Percentiles rank a stretch among this genome's conserved stretches.
Conservation (phyloP, 2,113 vertebrate genomes). For the Gymnorhina tibicen region DNA sequence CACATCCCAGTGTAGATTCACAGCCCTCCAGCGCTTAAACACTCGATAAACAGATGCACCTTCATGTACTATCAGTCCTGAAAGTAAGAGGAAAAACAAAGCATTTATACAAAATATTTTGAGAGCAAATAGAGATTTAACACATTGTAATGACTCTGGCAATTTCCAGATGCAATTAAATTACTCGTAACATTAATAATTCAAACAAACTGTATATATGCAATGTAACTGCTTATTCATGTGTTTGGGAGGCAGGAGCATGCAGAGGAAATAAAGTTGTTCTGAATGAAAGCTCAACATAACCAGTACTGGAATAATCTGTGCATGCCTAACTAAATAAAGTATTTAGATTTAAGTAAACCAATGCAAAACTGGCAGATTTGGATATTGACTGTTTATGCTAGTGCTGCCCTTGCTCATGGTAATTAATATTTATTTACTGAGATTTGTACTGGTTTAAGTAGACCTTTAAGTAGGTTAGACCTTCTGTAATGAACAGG, state of each 20-base stretch:
- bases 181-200: not conserved
- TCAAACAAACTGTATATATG: not conserved
- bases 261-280: not conserved
- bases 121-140: not conserved
- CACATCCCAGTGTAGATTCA: slow-evolving; percentile 94
- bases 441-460: not conserved
- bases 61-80: slow-evolving; percentile 89
- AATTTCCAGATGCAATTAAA: not conserved
- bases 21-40: slow-evolving; percentile 91
- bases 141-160: not conserved
- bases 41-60: slow-evolving; percentile 94
- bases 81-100: not conserved
- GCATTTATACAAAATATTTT: not conserved
- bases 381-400: not conserved
- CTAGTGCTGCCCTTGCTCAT: not conserved
- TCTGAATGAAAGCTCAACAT: not conserved
- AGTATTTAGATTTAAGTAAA: not conserved
- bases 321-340: not conserved
- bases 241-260: not conserved
- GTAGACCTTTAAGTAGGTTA: not conserved
- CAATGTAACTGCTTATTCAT: not conserved
- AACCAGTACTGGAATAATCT: not conserved
- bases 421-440: not conserved
- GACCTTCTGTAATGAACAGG: not conserved
- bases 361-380: not conserved